Conservation (phyloP, 1,140 invertebrate genomes). For the Caenorhabditis elegans region DNA sequence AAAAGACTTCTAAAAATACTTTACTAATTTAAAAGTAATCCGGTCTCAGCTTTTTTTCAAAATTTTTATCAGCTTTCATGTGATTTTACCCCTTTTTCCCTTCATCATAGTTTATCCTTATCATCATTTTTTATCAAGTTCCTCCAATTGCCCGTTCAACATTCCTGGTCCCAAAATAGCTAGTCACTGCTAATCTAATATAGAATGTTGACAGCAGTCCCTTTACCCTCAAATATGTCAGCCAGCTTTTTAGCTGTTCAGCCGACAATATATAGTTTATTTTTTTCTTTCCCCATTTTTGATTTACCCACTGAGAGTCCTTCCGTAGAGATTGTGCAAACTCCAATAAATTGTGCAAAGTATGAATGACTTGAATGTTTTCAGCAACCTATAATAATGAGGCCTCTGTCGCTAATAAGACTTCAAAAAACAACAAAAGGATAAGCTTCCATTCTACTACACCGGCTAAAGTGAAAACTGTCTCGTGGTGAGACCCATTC, state of each 20-base stretch:
- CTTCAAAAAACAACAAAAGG: too few species aligned
- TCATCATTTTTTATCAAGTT: background rate
- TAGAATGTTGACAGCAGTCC: background rate
- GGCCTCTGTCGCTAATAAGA: too few species aligned
- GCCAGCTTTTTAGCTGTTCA: too few species aligned
- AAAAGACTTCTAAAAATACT: background rate
- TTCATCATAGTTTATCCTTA: background rate
- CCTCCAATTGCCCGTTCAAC: background rate
- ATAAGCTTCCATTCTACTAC: too few species aligned
- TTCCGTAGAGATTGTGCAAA: constrained; percentile 3
- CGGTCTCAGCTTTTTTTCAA: background rate
- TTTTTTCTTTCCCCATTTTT: background rate
- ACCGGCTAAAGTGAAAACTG: too few species aligned
- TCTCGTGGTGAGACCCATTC: too few species aligned
- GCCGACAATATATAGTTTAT: constrained; percentile 15
- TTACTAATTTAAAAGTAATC: constrained; percentile 25
- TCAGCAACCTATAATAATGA: too few species aligned
- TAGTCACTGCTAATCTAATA: constrained; percentile 11
- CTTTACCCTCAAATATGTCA: background rate
- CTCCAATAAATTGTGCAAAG: constrained; percentile 21
- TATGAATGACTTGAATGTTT: too few species aligned
- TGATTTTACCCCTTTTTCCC: background rate
- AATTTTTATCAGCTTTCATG: background rate
- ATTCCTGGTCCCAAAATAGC: background rate
- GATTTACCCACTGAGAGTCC: background rate